These are phyloP conservation scores for Tyrannus savana DNA, from an alignment of 2,113 vertebrate species.

Conservation along the genomic window DNA sequence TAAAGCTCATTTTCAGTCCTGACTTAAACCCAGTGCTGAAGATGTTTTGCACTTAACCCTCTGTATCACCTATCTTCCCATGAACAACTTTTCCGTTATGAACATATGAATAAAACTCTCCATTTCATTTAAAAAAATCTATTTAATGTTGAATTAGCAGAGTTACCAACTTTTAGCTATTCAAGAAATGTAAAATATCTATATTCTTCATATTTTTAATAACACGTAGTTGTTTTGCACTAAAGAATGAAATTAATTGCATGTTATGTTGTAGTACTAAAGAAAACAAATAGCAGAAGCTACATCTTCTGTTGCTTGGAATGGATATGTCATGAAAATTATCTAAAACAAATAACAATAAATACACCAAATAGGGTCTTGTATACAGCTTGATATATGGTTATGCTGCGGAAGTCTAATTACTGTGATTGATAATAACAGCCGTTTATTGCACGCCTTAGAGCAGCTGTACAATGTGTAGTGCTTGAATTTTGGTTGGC, in stretches of 20 bases:
- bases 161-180: background rate
- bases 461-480: background rate
- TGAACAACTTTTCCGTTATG: background rate
- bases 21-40: background rate
- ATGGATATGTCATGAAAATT: background rate
- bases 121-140: background rate
- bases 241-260: background rate
- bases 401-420: background rate
- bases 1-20: slow-evolving; percentile 43
- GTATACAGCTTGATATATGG: background rate
- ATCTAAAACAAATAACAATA: background rate
- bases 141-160: background rate
- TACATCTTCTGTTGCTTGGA: background rate
- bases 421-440: background rate
- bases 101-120: background rate
- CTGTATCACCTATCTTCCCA: background rate
- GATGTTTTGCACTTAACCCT: background rate
- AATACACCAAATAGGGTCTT: background rate
- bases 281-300: background rate
- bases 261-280: background rate
- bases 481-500: slow-evolving; percentile 5
- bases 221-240: background rate
- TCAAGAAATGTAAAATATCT: background rate
- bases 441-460: background rate
- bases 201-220: background rate